These are phyloP conservation scores for Hydrotaea diabolus DNA, from an alignment of 2,888 invertebrate genomes.

Conservation along the genomic window DNA sequence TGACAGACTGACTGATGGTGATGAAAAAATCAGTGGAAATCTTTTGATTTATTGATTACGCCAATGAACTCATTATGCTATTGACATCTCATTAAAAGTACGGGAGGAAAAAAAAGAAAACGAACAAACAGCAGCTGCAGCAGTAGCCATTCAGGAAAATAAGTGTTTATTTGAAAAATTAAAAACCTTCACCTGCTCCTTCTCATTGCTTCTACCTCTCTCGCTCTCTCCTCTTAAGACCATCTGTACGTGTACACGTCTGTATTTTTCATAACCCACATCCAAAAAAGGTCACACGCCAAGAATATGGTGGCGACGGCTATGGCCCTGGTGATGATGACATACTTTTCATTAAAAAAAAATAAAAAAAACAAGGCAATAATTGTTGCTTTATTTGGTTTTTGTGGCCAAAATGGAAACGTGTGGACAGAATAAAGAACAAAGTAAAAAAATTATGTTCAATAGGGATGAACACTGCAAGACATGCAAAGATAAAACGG, in stretches of 20 bases:
- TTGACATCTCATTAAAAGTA: conserved; percentile 61
- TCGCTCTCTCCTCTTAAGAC: background rate
- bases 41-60: conserved; percentile 41
- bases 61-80: conserved; percentile 49
- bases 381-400: conserved; percentile 1
- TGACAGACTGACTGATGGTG: too few species aligned
- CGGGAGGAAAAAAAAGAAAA: background rate
- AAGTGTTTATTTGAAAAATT: conserved; percentile 10
- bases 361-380: background rate
- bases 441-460: background rate
- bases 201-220: background rate
- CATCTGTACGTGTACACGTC: background rate
- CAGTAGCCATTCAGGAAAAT: background rate
- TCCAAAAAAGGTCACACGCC: too few species aligned
- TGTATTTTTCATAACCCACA: too few species aligned
- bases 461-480: background rate
- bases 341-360: background rate
- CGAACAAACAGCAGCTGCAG: background rate
- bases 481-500: too few species aligned
- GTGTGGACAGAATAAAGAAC: conserved; percentile 4
- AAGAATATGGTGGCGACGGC: background rate
- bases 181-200: background rate
- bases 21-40: conserved; percentile 13
- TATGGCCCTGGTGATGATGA: conserved; percentile 8
- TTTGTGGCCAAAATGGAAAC: conserved; percentile 16